Conservation (phyloP, 2,888 invertebrate genomes). For the Poecilobothrus nobilitatus region DNA sequence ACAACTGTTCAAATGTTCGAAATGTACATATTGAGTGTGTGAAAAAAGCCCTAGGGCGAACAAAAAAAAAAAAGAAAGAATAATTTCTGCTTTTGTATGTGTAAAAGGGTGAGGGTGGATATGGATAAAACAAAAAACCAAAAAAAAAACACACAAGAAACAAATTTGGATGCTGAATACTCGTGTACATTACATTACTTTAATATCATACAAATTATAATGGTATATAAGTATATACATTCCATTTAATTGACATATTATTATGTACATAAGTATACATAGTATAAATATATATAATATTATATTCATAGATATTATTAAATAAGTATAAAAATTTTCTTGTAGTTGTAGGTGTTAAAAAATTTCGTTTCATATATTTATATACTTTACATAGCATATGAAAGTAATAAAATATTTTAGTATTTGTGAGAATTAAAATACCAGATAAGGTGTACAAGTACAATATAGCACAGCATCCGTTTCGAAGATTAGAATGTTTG, state of each 20-base stretch:
- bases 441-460: background rate
- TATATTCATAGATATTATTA: background rate
- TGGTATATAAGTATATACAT: too few relatives aligned
- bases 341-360: too few relatives aligned
- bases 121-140: background rate
- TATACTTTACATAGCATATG: background rate
- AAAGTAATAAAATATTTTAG: background rate
- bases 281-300: background rate
- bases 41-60: background rate
- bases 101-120: slow-evolving; percentile 2
- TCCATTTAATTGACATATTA: too few relatives aligned
- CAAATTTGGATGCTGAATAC: too few relatives aligned
- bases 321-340: too few relatives aligned
- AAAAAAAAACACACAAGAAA: too few relatives aligned
- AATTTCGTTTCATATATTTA: too few relatives aligned
- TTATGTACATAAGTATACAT: background rate
- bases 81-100: background rate
- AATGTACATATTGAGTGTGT: slow-evolving; percentile 6
- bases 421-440: background rate
- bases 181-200: too few relatives aligned
- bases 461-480: background rate
- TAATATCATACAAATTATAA: too few relatives aligned
- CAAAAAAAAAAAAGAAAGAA: too few relatives aligned
- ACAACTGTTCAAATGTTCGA: slow-evolving; percentile 6
- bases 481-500: background rate